Evolutionary conservation across 2,797 vertebrate species (phyloP).

Genomic region (Otus scops): DNA sequence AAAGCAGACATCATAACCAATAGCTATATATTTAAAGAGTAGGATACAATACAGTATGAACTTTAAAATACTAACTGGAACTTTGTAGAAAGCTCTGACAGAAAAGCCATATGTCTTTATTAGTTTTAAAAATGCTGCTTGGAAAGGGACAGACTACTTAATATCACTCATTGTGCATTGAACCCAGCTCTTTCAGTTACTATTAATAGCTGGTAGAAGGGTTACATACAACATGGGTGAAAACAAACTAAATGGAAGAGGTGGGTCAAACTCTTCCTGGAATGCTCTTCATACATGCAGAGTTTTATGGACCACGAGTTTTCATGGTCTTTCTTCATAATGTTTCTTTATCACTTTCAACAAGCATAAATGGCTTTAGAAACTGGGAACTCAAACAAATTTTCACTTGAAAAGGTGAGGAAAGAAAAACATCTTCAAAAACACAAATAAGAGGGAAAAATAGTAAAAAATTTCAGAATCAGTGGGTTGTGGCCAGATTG

Average conservation of each 20-base stretch:
- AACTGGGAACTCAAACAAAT: not conserved
- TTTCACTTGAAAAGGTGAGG: not conserved
- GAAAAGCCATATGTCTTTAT: not conserved
- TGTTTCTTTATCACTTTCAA: not conserved
- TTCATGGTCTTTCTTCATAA: not conserved
- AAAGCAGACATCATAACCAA: not conserved
- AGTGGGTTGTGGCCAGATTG: not conserved
- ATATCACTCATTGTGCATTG: not conserved
- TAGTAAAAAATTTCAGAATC: not conserved
- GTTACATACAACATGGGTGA: not conserved
- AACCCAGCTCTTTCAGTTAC: not conserved
- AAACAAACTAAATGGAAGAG: not conserved
- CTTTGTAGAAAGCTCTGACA: not conserved
- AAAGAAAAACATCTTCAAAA: not conserved
- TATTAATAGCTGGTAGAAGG: not conserved
- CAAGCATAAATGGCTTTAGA: not conserved
- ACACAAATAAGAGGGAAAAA: not conserved
- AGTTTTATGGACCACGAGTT: not conserved
- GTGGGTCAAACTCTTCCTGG: not conserved
- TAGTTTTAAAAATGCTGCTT: not conserved
- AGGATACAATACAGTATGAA: not conserved
- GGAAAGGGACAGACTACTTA: not conserved
- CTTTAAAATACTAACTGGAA: not conserved
- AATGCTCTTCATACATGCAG: not conserved
- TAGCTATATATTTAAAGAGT: not conserved